phyloP scores from a whole-genome alignment of 2,113 vertebrate genomes.

The Gasterosteus aculeatus region DNA sequence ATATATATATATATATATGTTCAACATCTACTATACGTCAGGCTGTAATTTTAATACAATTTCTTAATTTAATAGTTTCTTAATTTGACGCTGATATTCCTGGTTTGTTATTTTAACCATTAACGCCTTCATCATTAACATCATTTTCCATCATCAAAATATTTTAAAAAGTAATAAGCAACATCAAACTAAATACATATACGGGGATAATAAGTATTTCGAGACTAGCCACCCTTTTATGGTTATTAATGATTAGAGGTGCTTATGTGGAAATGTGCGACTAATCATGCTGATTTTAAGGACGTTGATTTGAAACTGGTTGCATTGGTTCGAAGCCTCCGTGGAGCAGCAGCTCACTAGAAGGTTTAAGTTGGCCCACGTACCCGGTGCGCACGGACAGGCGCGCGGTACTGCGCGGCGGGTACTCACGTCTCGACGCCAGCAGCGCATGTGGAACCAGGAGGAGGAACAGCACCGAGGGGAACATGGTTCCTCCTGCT shows the following conservation, averaged over 20 bases:
- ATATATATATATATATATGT: too few relatives aligned
- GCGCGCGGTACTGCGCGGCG: not conserved
- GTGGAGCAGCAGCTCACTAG: not conserved
- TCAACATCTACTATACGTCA: not conserved
- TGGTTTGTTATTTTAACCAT: not conserved
- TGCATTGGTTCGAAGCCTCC: not conserved
- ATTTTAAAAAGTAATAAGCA: not conserved
- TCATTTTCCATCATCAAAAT: not conserved
- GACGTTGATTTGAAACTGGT: not conserved
- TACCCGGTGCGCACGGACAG: not conserved
- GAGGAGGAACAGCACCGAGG: constrained; percentile 57
- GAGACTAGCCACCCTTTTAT: not conserved
- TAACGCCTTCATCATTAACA: not conserved
- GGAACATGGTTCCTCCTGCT: constrained; percentile 46
- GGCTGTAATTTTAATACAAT: not conserved
- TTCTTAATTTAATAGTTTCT: not conserved
- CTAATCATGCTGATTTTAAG: not conserved
- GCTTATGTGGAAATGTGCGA: not conserved
- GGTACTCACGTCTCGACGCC: constrained; percentile 74
- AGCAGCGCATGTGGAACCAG: constrained; percentile 60
- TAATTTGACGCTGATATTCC: not conserved
- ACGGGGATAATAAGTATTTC: not conserved
- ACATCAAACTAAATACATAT: not conserved
- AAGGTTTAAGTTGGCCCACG: not conserved
- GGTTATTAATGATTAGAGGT: constrained; percentile 5